Evolutionary conservation across 1,140 invertebrate species (phyloP).

Genomic region (Drosophila suzukii): DNA sequence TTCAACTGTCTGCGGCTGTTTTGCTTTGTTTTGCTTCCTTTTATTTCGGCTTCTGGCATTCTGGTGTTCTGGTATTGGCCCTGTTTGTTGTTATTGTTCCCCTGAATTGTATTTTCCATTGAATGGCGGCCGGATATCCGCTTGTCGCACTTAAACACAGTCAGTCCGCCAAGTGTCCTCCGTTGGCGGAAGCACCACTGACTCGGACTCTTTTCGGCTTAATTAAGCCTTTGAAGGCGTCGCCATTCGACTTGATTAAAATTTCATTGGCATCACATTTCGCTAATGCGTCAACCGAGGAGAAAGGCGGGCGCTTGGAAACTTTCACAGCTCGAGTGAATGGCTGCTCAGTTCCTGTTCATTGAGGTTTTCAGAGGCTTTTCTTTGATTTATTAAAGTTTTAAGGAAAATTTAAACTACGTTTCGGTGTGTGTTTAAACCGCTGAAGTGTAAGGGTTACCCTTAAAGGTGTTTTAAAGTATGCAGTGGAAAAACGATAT

Average conservation of each 20-base stretch:
- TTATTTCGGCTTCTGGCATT: constrained; percentile 6
- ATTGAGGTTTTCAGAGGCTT: neutral
- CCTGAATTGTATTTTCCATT: constrained; percentile 38
- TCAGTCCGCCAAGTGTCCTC: constrained; percentile 29
- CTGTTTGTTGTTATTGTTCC: constrained; percentile 55
- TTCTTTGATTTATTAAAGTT: neutral
- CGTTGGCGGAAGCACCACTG: constrained; percentile 35
- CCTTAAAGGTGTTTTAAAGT: too few species aligned
- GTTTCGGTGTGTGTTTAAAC: too few species aligned
- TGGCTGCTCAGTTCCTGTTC: constrained; percentile 8
- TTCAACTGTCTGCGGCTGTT: constrained; percentile 52
- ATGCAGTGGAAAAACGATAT: too few species aligned
- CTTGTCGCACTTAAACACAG: constrained; percentile 69
- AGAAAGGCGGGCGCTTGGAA: neutral
- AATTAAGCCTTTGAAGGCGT: constrained; percentile 57
- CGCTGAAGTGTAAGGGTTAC: too few species aligned
- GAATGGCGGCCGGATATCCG: constrained; percentile 70
- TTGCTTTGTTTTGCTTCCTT: constrained; percentile 15
- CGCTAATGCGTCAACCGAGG: constrained; percentile 31
- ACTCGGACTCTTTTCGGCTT: constrained; percentile 33
- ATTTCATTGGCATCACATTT: constrained; percentile 58
- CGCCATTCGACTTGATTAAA: constrained; percentile 55
- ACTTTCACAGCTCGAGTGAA: constrained; percentile 11
- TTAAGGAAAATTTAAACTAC: neutral
- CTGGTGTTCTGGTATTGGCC: constrained; percentile 15